These are phyloP conservation scores for Cariama cristata DNA, from an alignment of 2,113 vertebrate species.

Conservation along the genomic window DNA sequence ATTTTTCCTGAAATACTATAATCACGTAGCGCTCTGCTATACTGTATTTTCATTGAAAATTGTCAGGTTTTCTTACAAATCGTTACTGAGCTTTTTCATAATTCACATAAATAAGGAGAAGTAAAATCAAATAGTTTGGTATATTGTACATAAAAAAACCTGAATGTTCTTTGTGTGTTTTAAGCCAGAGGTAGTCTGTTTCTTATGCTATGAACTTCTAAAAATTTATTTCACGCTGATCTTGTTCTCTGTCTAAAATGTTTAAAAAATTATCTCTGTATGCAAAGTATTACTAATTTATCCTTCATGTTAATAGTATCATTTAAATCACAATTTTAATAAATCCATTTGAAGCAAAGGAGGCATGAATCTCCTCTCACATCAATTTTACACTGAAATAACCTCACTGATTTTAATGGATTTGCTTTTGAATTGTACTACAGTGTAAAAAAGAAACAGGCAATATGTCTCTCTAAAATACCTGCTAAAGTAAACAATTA, in stretches of 20 bases:
- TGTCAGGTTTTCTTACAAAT: background rate
- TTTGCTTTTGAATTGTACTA: background rate
- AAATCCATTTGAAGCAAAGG: constrained; percentile 39
- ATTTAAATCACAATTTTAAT: constrained; percentile 31
- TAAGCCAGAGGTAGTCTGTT: background rate
- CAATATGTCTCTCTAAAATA: background rate
- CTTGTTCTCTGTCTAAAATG: background rate
- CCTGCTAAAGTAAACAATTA: constrained; percentile 25
- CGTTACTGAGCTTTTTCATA: background rate
- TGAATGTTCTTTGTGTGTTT: background rate
- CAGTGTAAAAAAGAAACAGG: background rate
- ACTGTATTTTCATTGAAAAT: background rate
- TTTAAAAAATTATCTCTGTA: background rate
- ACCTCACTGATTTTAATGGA: background rate
- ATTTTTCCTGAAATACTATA: background rate
- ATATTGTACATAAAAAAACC: background rate
- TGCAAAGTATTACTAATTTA: constrained; percentile 26
- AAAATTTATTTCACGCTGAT: constrained; percentile 30
- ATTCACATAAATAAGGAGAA: background rate
- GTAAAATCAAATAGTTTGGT: background rate
- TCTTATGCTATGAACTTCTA: background rate
- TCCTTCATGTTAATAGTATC: background rate
- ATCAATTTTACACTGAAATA: constrained; percentile 32
- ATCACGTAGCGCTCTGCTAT: background rate
- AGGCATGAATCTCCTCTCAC: constrained; percentile 11